A percentile compares a stretch with the other conserved stretches of the same genome.
These are phyloP conservation scores for Cephalotes varians DNA, from an alignment of 2,888 invertebrate genomes.

Conservation along the genomic window DNA sequence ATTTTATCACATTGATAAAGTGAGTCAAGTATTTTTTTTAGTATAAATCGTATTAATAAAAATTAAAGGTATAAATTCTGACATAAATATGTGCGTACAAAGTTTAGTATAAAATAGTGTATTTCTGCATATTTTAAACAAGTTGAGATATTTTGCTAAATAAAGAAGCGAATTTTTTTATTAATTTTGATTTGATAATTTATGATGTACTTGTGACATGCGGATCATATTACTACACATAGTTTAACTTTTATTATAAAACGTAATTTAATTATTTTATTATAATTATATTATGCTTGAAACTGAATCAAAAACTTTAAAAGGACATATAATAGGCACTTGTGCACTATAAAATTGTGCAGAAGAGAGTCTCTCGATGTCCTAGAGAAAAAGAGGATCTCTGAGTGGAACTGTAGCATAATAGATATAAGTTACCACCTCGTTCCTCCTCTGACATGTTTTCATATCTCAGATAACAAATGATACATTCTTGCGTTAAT, in stretches of 20 bases:
- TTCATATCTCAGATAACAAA: conserved; percentile 18
- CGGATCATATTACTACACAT: not conserved
- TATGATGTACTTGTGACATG: not conserved
- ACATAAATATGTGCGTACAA: not conserved
- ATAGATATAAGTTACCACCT: conserved; percentile 76
- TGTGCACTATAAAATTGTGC: conserved; percentile 62
- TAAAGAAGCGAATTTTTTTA: not conserved
- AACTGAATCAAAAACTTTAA: not conserved
- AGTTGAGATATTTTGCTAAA: not conserved
- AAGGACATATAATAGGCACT: conserved; percentile 57
- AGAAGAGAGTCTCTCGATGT: conserved; percentile 66
- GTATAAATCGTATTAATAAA: not conserved
- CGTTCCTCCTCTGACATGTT: conserved; percentile 84
- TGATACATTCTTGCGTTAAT: not conserved
- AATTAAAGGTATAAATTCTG: not conserved
- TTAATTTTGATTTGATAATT: not conserved
- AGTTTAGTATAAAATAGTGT: not conserved
- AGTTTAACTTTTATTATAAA: not conserved
- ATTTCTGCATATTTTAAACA: not conserved
- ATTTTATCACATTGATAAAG: not conserved
- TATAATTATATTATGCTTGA: not conserved
- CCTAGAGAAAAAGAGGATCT: conserved; percentile 83
- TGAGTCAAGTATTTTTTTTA: not conserved
- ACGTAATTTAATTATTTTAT: not conserved
- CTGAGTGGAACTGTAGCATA: conserved; percentile 79